Conservation (phyloP, 2,888 invertebrate species). For the Cynaeus angustus region DNA sequence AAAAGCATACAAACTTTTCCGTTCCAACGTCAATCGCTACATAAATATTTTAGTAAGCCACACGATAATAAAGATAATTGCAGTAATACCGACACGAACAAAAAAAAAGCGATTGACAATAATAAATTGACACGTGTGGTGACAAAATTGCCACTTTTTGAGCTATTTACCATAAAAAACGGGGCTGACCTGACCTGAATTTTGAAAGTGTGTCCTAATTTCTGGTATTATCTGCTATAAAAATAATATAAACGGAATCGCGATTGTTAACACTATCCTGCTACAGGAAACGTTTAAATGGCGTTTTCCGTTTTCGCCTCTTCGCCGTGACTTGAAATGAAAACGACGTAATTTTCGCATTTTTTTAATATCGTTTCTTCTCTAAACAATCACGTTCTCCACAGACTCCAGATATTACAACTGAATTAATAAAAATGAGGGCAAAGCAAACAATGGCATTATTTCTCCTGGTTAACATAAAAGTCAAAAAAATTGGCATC, state of each 20-base stretch:
- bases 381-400: slow-evolving; percentile 9
- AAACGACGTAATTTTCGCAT: slow-evolving; percentile 14
- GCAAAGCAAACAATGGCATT: slow-evolving; percentile 26
- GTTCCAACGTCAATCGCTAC: slow-evolving; percentile 27
- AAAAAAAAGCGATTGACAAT: slow-evolving; percentile 28
- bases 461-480: slow-evolving; percentile 16
- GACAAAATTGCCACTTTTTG: slow-evolving; percentile 10
- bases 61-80: slow-evolving; percentile 34
- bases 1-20: slow-evolving; percentile 23
- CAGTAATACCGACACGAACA: neutral
- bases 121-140: slow-evolving; percentile 14
- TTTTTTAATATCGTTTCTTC: slow-evolving; percentile 22
- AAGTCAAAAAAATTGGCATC: slow-evolving; percentile 35
- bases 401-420: slow-evolving; percentile 7
- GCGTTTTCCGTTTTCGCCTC: slow-evolving; percentile 31
- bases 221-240: slow-evolving; percentile 23
- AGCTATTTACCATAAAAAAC: slow-evolving; percentile 19
- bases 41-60: slow-evolving; percentile 33
- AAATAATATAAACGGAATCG: slow-evolving; percentile 25
- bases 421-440: slow-evolving; percentile 24
- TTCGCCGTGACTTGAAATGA: slow-evolving; percentile 26
- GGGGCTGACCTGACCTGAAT: slow-evolving; percentile 28
- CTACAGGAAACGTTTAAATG: slow-evolving; percentile 37
- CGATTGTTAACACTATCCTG: slow-evolving; percentile 34
- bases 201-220: slow-evolving; percentile 26